Conservation (phyloP, 2,797 vertebrate genomes). For the Microchirus variegatus region DNA sequence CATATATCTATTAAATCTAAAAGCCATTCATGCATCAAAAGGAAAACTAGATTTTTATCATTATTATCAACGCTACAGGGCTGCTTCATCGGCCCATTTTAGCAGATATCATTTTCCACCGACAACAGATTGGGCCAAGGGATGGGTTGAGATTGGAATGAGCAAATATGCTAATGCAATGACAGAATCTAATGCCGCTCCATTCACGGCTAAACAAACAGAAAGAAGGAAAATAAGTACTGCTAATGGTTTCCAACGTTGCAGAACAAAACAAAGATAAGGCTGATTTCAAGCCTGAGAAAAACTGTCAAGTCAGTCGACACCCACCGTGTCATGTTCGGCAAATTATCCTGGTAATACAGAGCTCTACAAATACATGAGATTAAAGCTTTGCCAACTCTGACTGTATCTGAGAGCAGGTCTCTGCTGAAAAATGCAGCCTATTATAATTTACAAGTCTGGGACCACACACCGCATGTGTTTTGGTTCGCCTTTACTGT, state of each 20-base stretch:
- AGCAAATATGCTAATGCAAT: constrained; percentile 61
- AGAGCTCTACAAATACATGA: constrained; percentile 12
- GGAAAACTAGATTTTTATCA: constrained; percentile 70
- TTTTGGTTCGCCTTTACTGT: constrained; percentile 30
- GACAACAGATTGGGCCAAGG: constrained; percentile 63
- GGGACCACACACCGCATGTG: constrained; percentile 5
- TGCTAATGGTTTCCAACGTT: constrained; percentile 43
- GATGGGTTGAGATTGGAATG: constrained; percentile 52
- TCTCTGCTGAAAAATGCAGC: constrained; percentile 38
- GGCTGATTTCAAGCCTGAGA: constrained; percentile 23
- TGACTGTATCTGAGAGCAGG: constrained; percentile 11
- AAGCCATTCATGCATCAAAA: constrained; percentile 69
- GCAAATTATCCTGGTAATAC: constrained; percentile 22
- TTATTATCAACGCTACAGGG: constrained; percentile 65
- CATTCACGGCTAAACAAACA: constrained; percentile 56
- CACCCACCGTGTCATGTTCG: constrained; percentile 10
- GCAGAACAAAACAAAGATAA: constrained; percentile 56
- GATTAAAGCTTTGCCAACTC: constrained; percentile 27
- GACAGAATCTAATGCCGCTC: constrained; percentile 45
- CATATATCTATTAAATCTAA: constrained; percentile 72
- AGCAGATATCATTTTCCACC: constrained; percentile 56
- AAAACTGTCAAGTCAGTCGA: constrained; percentile 26
- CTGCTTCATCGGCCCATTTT: constrained; percentile 62
- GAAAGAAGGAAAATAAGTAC: constrained; percentile 19
- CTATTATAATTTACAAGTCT: constrained; percentile 36